phyloP scores from a whole-genome alignment of 2,113 vertebrate genomes.

The Sula dactylatra region DNA sequence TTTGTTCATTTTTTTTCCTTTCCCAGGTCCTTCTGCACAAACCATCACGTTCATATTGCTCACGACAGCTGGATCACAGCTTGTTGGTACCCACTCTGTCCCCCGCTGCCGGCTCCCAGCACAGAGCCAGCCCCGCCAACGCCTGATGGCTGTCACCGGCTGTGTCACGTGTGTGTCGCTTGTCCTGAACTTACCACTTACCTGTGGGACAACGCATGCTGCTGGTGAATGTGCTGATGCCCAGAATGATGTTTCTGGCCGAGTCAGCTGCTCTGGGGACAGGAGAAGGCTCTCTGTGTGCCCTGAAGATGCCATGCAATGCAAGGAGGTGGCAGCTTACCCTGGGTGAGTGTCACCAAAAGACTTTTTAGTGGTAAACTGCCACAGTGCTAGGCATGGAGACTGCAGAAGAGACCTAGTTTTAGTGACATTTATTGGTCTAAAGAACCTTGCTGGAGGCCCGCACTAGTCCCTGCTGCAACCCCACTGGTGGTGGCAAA shows the following conservation, averaged over 20 bases:
- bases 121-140: neutral
- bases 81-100: neutral
- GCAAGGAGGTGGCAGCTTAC: neutral
- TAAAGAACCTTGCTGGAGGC: neutral
- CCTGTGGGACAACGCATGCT: neutral
- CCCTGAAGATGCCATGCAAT: neutral
- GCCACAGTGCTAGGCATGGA: neutral
- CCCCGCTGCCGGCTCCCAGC: accelerated
- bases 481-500: neutral
- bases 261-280: neutral
- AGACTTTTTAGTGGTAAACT: neutral
- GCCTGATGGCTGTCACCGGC: accelerated
- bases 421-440: neutral
- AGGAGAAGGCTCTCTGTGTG: neutral
- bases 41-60: no score
- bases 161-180: neutral
- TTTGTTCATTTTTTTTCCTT: neutral
- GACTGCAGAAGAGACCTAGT: neutral
- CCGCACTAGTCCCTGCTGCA: neutral
- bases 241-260: neutral
- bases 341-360: neutral
- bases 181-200: neutral
- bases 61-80: neutral
- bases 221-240: neutral
- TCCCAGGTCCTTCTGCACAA: neutral